Conservation (phyloP, 2,113 vertebrate genomes). For the Gavia stellata region DNA sequence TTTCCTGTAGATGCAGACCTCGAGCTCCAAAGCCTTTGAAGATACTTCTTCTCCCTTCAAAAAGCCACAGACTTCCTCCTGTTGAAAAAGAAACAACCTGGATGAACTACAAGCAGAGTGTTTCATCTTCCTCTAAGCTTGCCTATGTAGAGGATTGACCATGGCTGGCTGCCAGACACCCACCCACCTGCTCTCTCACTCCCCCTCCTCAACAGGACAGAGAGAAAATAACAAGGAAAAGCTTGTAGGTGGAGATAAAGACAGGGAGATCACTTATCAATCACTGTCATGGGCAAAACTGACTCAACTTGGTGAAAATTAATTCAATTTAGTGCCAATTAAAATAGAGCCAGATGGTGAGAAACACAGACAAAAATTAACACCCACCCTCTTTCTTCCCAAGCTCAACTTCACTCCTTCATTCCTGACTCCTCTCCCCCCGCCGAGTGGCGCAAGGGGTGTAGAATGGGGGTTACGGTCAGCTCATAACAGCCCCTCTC, state of each 20-base stretch:
- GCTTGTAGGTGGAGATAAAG: background rate
- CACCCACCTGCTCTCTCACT: background rate
- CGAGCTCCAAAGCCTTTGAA: background rate
- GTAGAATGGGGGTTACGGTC: background rate
- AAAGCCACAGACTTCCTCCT: background rate
- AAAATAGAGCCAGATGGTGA: background rate
- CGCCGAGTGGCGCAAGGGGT: rapidly evolving
- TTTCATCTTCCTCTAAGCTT: background rate
- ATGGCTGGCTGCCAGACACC: background rate
- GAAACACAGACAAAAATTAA: background rate
- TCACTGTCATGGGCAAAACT: background rate
- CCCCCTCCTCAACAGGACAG: background rate
- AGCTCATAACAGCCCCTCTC: background rate
- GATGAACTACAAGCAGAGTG: background rate
- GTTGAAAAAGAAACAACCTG: background rate
- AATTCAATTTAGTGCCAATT: background rate
- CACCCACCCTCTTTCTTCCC: background rate
- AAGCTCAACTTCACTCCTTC: background rate
- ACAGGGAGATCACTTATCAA: background rate
- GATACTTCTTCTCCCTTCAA: background rate
- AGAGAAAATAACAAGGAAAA: background rate
- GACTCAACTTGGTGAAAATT: background rate
- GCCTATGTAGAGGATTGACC: no score
- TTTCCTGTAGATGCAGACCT: background rate
- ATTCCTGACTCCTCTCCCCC: background rate